phyloP scores from a whole-genome alignment of 2,888 invertebrate genomes.

The Gryllus longicercus region DNA sequence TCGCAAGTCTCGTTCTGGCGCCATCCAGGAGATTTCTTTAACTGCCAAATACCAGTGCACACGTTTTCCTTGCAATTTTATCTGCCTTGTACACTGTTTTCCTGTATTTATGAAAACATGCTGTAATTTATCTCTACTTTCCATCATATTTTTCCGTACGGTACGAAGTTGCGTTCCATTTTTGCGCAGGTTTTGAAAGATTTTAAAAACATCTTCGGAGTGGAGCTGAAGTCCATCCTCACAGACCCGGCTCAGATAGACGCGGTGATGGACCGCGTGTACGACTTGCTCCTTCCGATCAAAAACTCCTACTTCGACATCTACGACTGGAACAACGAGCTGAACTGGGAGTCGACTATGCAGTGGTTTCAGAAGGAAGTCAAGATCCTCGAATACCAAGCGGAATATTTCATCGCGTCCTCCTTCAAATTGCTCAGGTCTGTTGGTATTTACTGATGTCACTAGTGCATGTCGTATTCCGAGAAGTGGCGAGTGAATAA shows the following conservation, averaged over 20 bases:
- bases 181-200: constrained; percentile 67
- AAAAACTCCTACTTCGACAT: constrained; percentile 79
- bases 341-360: constrained; percentile 84
- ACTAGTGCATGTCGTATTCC: too few species aligned
- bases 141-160: too few species aligned
- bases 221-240: constrained; percentile 80
- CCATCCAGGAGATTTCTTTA: too few species aligned
- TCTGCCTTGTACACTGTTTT: too few species aligned
- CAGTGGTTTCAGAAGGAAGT: constrained; percentile 74
- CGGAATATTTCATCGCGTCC: constrained; percentile 78
- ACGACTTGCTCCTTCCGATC: constrained; percentile 70
- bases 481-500: too few species aligned
- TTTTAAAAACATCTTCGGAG: constrained; percentile 85
- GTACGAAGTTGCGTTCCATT: too few species aligned
- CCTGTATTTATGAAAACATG: too few species aligned
- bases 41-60: too few species aligned
- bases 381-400: constrained; percentile 70
- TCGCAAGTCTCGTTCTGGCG: too few species aligned
- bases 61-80: too few species aligned
- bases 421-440: constrained; percentile 75
- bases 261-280: constrained; percentile 75
- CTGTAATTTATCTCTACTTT: too few species aligned
- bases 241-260: constrained; percentile 84
- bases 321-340: constrained; percentile 71
- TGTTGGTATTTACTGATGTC: neutral